Conservation (phyloP, 1,140 invertebrate genomes). For the Drosophila saltans region DNA sequence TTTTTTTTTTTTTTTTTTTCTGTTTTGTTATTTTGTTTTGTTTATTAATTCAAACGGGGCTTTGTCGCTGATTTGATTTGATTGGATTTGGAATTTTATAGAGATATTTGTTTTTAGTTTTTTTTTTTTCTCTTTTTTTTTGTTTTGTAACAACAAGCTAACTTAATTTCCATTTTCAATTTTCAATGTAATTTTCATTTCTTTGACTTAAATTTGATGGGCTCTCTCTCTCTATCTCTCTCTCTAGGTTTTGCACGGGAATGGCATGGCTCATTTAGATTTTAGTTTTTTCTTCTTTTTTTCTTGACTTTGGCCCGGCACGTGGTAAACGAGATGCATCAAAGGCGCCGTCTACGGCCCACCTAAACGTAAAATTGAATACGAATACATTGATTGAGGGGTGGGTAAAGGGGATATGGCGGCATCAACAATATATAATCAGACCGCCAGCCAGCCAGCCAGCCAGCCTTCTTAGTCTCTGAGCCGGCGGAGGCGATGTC, state of each 20-base stretch:
- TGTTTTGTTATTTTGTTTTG: slow-evolving; percentile 28
- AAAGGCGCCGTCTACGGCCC: slow-evolving; percentile 75
- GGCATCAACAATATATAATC: slow-evolving; percentile 56
- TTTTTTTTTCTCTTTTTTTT: background rate
- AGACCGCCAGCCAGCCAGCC: slow-evolving; percentile 32
- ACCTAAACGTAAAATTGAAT: slow-evolving; percentile 71
- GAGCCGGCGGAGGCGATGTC: slow-evolving; percentile 55
- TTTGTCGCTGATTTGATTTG: slow-evolving; percentile 71
- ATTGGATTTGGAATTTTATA: slow-evolving; percentile 29
- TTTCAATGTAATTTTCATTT: background rate
- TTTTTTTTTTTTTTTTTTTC: slow-evolving; percentile 41
- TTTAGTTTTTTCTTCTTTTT: background rate
- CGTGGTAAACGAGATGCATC: slow-evolving; percentile 78
- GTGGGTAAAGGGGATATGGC: background rate
- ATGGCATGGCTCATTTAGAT: too few species aligned
- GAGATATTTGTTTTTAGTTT: background rate
- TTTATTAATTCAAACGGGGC: slow-evolving; percentile 80
- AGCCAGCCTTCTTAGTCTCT: slow-evolving; percentile 12
- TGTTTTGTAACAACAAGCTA: slow-evolving; percentile 39
- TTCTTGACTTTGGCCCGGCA: slow-evolving; percentile 35
- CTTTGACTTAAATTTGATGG: too few species aligned
- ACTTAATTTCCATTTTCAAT: slow-evolving; percentile 2
- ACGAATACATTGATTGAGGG: slow-evolving; percentile 31
- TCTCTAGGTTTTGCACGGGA: background rate
- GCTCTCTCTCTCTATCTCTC: background rate